Base-by-base conservation (phyloP, 2,797 vertebrate genomes). In the Rhinoraja longicauda region DNA sequence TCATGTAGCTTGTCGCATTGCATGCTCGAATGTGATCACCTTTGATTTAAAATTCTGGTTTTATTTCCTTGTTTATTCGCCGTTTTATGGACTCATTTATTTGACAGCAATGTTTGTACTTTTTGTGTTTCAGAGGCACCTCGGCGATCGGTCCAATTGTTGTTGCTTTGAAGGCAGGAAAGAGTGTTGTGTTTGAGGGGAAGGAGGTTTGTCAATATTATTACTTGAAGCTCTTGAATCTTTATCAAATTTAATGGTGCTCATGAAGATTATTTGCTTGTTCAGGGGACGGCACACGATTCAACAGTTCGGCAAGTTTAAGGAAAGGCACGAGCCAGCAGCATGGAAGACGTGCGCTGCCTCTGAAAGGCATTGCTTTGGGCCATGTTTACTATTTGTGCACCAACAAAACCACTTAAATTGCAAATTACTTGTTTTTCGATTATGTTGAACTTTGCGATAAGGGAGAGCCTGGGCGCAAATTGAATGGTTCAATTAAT, bases 121-220 rank as follows among this genome's bases (percentile, higher is more conserved):
- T 9, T 86, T 17, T 94, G 93, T 24, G 5, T 88, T 94, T 67
- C 95, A 99, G 98, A 4, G 98, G 98, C 53, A 99, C 97, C 0
- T 95, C 97, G 1, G 97, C 97, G 26, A 99, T 99, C 0, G 97
- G 97, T 0, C 98, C 97, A 0, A 97, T 99, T 93, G 97, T 99
- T 0, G 93, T 95, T 0, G 96, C 97, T 21, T 94, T 99, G 92
- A 99, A 99, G 94, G 95, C 96, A 0, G 98, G 98, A 1, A 96
- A 95, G 57, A 98, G 94, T 0, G 0, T 99, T 93, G 96, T 94
- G 0, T 97, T 96, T 0, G 96, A 98, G 93, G 98, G 98, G 17
- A 98, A 93, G 96, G 97, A 99, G 98, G 99, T 99, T 82, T 78
- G 93, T 93, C 19, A 36, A 67, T 78, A 29, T 36, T 77, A 21